Percentiles rank a stretch among this genome's conserved stretches.
Conservation (phyloP, 1,140 invertebrate species). For the Metopolophium dirhodum region DNA sequence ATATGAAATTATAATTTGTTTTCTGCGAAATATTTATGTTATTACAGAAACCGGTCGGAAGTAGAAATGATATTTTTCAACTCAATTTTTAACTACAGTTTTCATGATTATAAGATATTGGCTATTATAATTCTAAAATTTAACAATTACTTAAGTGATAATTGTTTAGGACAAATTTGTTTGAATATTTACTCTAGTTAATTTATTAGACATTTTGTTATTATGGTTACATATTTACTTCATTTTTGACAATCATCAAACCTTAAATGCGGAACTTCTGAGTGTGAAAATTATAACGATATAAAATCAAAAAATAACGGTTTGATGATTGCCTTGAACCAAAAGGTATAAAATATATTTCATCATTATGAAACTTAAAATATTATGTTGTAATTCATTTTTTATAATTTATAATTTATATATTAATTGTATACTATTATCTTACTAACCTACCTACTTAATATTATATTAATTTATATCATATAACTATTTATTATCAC, state of each 20-base stretch:
- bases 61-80: neutral
- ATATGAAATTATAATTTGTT: neutral
- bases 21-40: neutral
- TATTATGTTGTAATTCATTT: slow-evolving; percentile 8
- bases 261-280: neutral
- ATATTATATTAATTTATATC: neutral
- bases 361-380: neutral
- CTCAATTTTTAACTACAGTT: neutral
- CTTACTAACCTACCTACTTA: no score
- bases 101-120: neutral
- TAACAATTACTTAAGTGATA: neutral
- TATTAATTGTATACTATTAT: neutral
- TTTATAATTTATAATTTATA: neutral
- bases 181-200: neutral
- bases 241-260: neutral
- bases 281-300: neutral
- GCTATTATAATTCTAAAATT: neutral
- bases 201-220: no score
- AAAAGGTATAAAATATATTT: neutral
- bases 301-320: neutral
- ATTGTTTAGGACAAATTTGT: neutral
- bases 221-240: neutral
- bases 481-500: neutral
- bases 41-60: neutral
- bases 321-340: neutral